Conservation (phyloP, 2,113 vertebrate genomes). For the Calidris pugnax region DNA sequence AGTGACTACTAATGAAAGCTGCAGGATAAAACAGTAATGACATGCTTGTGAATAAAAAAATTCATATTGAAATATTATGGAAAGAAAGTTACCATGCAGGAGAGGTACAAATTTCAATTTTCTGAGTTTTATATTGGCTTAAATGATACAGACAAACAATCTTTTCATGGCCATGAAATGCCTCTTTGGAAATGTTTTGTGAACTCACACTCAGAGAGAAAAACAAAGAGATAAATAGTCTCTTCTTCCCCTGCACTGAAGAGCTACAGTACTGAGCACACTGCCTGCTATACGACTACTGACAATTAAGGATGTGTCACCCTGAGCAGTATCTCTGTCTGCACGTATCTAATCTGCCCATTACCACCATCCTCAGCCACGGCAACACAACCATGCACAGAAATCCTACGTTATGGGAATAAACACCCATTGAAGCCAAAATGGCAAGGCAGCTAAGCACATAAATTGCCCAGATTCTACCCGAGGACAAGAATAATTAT, state of each 20-base stretch:
- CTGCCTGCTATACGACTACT: background rate
- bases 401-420: background rate
- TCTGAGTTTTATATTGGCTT: background rate
- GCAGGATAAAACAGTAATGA: background rate
- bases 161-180: background rate
- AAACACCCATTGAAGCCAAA: constrained; percentile 35
- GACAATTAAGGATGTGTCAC: constrained; percentile 36
- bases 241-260: constrained; percentile 27
- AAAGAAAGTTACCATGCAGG: background rate
- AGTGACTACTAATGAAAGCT: background rate
- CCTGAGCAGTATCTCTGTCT: constrained; percentile 12
- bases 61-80: background rate
- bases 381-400: background rate
- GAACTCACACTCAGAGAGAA: background rate
- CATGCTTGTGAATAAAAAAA: background rate
- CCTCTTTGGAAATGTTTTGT: constrained; percentile 2
- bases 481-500: constrained; percentile 35
- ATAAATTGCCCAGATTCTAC: constrained; percentile 38
- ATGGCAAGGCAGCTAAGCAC: constrained; percentile 22
- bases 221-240: background rate
- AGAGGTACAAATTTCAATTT: background rate
- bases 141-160: background rate
- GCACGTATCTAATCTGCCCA: background rate
- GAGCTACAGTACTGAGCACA: constrained; percentile 19
- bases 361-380: background rate